Base-by-base conservation (phyloP, 2,113 vertebrate genomes). In the Chamaetylas fuelleborni region DNA sequence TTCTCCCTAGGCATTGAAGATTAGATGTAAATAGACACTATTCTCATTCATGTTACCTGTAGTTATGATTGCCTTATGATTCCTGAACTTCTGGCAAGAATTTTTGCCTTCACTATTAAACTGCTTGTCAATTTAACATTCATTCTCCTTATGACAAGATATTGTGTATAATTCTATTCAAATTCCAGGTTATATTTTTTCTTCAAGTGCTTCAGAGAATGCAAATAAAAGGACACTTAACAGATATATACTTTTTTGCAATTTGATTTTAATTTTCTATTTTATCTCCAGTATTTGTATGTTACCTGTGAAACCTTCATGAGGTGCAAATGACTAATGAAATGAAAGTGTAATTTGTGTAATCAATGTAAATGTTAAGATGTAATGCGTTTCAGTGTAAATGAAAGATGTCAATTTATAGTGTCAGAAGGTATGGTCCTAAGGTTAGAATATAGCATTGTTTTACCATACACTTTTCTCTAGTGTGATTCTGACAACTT, bases 71-170 rank as follows among this genome's bases (percentile, higher is more conserved):
- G 29, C 17, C 29, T 76, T 77, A 81, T 85, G 81, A 76, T 43
- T 94, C 31, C 47, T 88, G 24, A 86, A 56, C 74, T 77, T 15
- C 62, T 94, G 66, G 33, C 33, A 77, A 92, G 62, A 88, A 83
- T 4, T 80, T 85, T 81, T 93, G 50, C 54, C 31, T 80, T 96
- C 58, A 78, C 15, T 91, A 70, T 92, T 91, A 86, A 91, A 66
- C 51, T 94, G 20, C 38, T 74, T 77, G 45, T 85, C 42, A 85
- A 70, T 91, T 93, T 43, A 34, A 65, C 16, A 29, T 70, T 73
- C 6, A 31, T 70, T 79, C 19, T 87, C 73, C 38, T 79, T 34
- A 62, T 85, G 24, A 19, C 29, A 80, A 91, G 50, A 69, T 11
- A 69, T 14, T 50, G 8, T 69, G 4, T 22, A 73, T 54, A 65